Evolutionary conservation across 2,888 invertebrate species (phyloP).

Genomic region (Cephonodes hylas): DNA sequence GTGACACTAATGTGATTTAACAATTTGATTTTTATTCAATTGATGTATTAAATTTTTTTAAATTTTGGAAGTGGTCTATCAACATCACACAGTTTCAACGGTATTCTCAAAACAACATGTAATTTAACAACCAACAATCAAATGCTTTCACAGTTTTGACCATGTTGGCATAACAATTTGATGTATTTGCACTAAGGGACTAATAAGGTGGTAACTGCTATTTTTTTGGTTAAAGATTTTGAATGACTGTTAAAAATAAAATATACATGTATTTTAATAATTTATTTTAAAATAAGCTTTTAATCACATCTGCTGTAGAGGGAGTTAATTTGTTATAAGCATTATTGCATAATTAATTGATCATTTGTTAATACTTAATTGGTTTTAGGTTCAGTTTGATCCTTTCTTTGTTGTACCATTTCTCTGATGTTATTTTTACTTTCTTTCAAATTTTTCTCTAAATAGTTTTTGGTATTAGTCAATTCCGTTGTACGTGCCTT

Average conservation of each 20-base stretch:
- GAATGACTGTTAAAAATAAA: background rate
- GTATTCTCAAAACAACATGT: too few relatives aligned
- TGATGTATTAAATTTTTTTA: too few relatives aligned
- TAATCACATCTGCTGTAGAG: background rate
- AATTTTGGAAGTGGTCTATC: too few relatives aligned
- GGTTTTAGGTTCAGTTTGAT: conserved; percentile 54
- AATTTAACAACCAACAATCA: too few relatives aligned
- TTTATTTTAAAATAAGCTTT: conserved; percentile 7
- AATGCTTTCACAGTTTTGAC: too few relatives aligned
- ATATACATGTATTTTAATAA: background rate
- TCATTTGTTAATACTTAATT: background rate
- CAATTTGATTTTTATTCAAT: too few relatives aligned
- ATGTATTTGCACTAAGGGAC: too few relatives aligned
- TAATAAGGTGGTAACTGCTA: too few relatives aligned
- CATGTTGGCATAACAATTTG: too few relatives aligned
- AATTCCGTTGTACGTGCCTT: conserved; percentile 86
- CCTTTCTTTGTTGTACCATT: conserved; percentile 87
- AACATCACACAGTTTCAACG: too few relatives aligned
- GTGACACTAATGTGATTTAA: too few relatives aligned
- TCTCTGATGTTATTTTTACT: conserved; percentile 92
- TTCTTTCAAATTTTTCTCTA: conserved; percentile 90
- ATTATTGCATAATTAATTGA: background rate
- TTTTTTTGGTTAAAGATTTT: too few relatives aligned
- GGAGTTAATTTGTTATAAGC: background rate
- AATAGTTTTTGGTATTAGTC: conserved; percentile 88